A percentile compares a stretch with the other conserved stretches of the same genome.
Evolutionary conservation across 2,113 vertebrate genomes (phyloP).

Genomic region (Lophotis ruficrista): DNA sequence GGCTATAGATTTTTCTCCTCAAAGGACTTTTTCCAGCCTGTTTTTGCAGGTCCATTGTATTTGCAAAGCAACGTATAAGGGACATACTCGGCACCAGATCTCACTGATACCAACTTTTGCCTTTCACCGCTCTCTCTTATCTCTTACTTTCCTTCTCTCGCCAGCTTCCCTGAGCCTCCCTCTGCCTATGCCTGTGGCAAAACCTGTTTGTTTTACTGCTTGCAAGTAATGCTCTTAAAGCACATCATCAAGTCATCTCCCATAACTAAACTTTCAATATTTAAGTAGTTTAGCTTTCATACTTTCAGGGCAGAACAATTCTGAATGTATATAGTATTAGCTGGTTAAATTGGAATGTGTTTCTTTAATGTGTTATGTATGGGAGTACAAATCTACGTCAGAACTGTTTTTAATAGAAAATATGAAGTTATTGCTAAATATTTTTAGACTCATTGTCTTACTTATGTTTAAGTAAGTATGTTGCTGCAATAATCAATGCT

Average conservation of each 20-base stretch:
- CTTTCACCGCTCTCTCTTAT: constrained; percentile 14
- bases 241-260: not conserved
- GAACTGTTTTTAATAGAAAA: not conserved
- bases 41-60: constrained; percentile 51
- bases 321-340: not conserved
- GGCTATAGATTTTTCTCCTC: constrained; percentile 64
- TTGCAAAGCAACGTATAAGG: constrained; percentile 64
- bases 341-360: not conserved
- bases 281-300: not conserved
- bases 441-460: not conserved
- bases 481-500: not conserved
- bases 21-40: constrained; percentile 37
- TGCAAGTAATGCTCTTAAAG: not conserved
- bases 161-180: not conserved
- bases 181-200: not conserved
- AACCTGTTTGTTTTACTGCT: not conserved
- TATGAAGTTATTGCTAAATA: not conserved
- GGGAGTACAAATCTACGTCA: not conserved
- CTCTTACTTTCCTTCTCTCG: constrained; percentile 13
- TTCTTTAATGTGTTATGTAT: not conserved
- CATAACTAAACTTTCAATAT: not conserved
- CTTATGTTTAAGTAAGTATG: not conserved
- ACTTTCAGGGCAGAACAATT: not conserved
- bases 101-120: constrained; percentile 4
- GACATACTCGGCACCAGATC: constrained; percentile 41